Conservation (phyloP, 2,113 vertebrate species). For the Rallus limicola region DNA sequence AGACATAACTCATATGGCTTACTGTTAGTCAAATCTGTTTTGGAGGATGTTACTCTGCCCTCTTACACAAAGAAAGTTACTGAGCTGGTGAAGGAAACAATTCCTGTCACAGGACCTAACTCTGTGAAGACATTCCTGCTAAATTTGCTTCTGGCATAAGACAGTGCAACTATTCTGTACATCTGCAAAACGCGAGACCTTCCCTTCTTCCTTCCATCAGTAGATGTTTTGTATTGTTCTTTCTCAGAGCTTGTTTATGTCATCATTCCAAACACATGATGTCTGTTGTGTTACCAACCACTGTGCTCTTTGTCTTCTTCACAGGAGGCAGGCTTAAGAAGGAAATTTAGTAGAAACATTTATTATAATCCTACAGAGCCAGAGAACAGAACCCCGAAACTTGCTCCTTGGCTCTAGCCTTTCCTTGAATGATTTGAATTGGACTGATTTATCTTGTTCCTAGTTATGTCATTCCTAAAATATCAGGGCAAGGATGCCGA, state of each 20-base stretch:
- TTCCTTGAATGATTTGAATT: not conserved
- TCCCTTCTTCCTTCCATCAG: not conserved
- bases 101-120: not conserved
- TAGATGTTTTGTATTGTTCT: not conserved
- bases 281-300: not conserved
- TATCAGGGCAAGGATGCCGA: not conserved
- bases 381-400: not conserved
- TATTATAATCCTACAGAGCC: not conserved
- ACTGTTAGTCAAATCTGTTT: not conserved
- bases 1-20: not conserved
- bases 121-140: not conserved
- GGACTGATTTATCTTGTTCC: not conserved
- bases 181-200: not conserved
- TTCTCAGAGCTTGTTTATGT: not conserved
- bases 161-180: constrained; percentile 10
- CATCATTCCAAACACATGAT: not conserved
- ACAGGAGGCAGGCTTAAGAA: not conserved
- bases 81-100: constrained; percentile 17
- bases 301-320: not conserved
- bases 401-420: not conserved
- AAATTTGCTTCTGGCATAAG: not conserved
- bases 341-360: not conserved
- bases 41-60: not conserved
- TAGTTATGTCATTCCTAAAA: not conserved
- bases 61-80: not conserved